phyloP scores from a whole-genome alignment of 2,888 invertebrate genomes.

The Ectemnius cavifrons region DNA sequence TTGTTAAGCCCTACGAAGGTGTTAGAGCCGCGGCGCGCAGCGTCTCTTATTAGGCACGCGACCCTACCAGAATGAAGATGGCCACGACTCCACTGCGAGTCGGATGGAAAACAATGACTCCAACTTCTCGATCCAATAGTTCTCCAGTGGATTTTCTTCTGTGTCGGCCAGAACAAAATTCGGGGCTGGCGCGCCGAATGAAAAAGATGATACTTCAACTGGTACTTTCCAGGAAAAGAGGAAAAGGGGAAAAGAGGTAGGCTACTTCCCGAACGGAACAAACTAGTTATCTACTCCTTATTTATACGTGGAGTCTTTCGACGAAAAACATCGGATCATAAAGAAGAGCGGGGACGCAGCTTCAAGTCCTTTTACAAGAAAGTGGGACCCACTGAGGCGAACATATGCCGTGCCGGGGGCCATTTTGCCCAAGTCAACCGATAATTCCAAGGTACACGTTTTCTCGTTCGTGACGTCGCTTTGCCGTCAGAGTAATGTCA shows the following conservation, averaged over 20 bases:
- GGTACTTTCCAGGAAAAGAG: constrained; percentile 4
- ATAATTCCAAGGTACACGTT: constrained; percentile 16
- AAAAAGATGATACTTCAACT: constrained; percentile 1
- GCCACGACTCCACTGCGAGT: constrained; percentile 38
- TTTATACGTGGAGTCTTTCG: no score
- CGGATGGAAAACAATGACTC: constrained; percentile 44
- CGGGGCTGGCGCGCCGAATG: background rate
- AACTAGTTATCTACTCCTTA: no score
- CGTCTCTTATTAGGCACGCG: constrained; percentile 64
- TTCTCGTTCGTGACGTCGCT: constrained; percentile 22
- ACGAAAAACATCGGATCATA: no score
- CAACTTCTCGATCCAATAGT: constrained; percentile 9
- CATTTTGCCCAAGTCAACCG: constrained; percentile 5
- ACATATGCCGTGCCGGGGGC: constrained; percentile 9
- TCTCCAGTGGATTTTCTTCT: background rate
- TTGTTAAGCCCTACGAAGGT: constrained; percentile 60
- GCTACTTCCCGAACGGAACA: no score
- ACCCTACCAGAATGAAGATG: constrained; percentile 52
- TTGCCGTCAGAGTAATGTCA: constrained; percentile 35
- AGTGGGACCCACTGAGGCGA: background rate
- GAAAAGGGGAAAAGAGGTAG: background rate
- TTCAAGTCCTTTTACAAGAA: no score
- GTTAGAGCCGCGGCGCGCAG: constrained; percentile 32
- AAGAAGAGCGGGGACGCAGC: no score
- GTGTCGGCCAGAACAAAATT: background rate